Conservation (phyloP, 2,113 vertebrate species). For the Desmodus rotundus region DNA sequence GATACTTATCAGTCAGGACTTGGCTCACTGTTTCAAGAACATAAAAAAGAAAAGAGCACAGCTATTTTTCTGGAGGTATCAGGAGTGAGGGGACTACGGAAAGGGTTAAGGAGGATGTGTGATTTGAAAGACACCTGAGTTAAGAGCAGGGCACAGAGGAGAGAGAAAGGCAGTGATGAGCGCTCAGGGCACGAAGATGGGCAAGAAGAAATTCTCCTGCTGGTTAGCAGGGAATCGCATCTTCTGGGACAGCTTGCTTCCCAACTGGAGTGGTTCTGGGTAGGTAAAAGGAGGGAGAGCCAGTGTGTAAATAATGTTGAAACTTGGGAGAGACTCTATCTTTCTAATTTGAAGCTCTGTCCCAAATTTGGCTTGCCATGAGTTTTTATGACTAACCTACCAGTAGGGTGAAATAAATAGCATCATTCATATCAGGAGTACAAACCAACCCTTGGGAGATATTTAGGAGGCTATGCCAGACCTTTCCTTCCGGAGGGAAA, state of each 20-base stretch:
- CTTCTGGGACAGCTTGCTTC: background rate
- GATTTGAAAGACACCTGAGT: background rate
- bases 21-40: background rate
- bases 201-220: background rate
- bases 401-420: conserved; percentile 61
- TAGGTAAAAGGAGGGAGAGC: background rate
- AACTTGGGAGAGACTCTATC: conserved; percentile 37
- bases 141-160: background rate
- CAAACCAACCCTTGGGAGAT: conserved; percentile 34
- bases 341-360: conserved; percentile 58
- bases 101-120: background rate
- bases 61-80: background rate
- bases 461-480: background rate
- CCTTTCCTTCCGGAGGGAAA: conserved; percentile 13
- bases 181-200: background rate
- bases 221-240: background rate
- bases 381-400: conserved; percentile 57
- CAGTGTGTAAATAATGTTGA: conserved; percentile 32
- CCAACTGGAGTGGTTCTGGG: conserved; percentile 12
- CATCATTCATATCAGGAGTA: conserved; percentile 48
- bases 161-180: background rate
- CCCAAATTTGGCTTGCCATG: conserved; percentile 59
- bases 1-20: background rate
- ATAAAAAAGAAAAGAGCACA: background rate
- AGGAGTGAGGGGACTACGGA: background rate